A percentile compares a stretch with the other conserved stretches of the same genome.
Conservation (phyloP, 1,140 invertebrate genomes). For the Ectropis grisescens region DNA sequence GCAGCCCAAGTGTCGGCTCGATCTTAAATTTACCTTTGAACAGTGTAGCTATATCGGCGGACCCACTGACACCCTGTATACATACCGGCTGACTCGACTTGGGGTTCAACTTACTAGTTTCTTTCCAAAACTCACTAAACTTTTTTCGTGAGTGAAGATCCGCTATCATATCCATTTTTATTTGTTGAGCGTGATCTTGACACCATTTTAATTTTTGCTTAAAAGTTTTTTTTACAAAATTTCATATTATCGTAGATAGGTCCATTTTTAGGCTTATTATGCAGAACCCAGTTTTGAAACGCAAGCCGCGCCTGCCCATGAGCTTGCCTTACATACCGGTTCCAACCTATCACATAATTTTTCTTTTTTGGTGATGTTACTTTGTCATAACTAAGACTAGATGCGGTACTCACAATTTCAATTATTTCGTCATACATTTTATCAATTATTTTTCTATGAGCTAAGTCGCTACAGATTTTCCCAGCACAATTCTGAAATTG, state of each 20-base stretch:
- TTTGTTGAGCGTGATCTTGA: not conserved
- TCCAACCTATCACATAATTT: slow-evolving; percentile 5
- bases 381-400: not conserved
- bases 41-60: not conserved
- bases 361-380: not conserved
- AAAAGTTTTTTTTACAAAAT: not conserved
- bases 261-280: slow-evolving; percentile 5
- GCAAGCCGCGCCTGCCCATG: slow-evolving; percentile 6
- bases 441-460: slow-evolving; percentile 6
- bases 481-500: slow-evolving; percentile 6
- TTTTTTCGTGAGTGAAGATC: not conserved
- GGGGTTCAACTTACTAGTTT: not conserved
- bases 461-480: slow-evolving; percentile 1
- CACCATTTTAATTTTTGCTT: not conserved
- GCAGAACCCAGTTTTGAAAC: slow-evolving; percentile 4
- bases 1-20: not conserved
- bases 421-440: slow-evolving; percentile 6
- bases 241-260: slow-evolving; percentile 4
- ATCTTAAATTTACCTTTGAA: not conserved
- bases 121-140: not conserved
- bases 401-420: not conserved
- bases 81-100: not conserved
- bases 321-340: slow-evolving; percentile 6
- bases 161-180: not conserved
- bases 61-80: not conserved